phyloP scores from a whole-genome alignment of 2,113 vertebrate species.

The Corythornis vintsioides region DNA sequence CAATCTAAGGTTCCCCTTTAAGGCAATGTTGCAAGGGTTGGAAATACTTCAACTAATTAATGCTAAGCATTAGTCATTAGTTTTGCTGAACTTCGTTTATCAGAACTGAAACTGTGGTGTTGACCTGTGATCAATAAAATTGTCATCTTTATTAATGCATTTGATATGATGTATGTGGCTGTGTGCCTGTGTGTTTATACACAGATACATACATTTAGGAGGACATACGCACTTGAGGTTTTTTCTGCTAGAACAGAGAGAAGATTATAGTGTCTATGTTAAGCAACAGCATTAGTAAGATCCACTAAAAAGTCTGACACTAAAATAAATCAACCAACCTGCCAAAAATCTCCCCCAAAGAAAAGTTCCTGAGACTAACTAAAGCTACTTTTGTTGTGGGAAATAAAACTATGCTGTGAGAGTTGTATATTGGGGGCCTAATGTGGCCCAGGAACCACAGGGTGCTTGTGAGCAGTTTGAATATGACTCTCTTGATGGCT shows the following conservation, averaged over 20 bases:
- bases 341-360: not conserved
- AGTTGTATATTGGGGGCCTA: not conserved
- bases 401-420: not conserved
- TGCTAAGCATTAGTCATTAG: not conserved
- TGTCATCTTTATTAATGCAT: not conserved
- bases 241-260: not conserved
- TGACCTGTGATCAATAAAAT: not conserved
- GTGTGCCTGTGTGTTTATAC: not conserved
- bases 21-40: constrained; percentile 23
- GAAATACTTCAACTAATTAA: constrained; percentile 27
- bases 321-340: not conserved
- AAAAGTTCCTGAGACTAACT: not conserved
- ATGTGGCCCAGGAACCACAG: not conserved
- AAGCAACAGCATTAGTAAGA: not conserved
- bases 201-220: not conserved
- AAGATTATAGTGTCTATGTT: not conserved
- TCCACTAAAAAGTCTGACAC: not conserved
- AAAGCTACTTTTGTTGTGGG: not conserved
- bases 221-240: rapidly evolving
- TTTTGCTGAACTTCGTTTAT: not conserved
- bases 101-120: not conserved
- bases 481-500: not conserved
- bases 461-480: not conserved
- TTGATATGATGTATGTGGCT: not conserved
- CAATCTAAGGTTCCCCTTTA: constrained; percentile 15